Conservation (phyloP, 2,888 invertebrate genomes). For the Apamea crenata region DNA sequence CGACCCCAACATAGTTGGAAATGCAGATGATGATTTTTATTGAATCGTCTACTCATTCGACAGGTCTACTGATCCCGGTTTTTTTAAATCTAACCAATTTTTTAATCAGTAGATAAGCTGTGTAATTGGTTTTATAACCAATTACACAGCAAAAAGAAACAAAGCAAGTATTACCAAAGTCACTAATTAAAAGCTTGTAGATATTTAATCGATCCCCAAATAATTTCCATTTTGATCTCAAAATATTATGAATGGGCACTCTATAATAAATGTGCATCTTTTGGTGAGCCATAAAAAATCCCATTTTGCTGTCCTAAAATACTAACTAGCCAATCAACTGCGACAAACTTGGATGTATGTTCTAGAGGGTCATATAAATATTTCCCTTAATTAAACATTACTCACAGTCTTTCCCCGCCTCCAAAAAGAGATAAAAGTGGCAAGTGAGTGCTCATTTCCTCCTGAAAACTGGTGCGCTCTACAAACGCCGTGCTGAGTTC, state of each 20-base stretch:
- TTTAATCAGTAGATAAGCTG: background rate
- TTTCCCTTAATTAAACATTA: constrained; percentile 11
- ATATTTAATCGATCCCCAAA: background rate
- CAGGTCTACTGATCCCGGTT: background rate
- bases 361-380: background rate
- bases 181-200: background rate
- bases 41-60: background rate
- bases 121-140: too few species aligned
- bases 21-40: background rate
- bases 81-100: background rate
- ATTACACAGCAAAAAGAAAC: too few species aligned
- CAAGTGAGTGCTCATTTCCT: constrained; percentile 74
- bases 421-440: constrained; percentile 79
- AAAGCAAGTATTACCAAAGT: too few species aligned
- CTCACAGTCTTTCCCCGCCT: constrained; percentile 83
- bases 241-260: too few species aligned
- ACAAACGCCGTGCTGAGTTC: constrained; percentile 91
- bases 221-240: too few species aligned
- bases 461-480: constrained; percentile 80
- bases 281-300: background rate
- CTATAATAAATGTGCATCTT: background rate
- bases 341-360: too few species aligned
- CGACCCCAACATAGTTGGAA: background rate
- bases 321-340: too few species aligned
- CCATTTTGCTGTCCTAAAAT: background rate